Conservation (phyloP, 2,888 invertebrate genomes). For the Junonia oenone region DNA sequence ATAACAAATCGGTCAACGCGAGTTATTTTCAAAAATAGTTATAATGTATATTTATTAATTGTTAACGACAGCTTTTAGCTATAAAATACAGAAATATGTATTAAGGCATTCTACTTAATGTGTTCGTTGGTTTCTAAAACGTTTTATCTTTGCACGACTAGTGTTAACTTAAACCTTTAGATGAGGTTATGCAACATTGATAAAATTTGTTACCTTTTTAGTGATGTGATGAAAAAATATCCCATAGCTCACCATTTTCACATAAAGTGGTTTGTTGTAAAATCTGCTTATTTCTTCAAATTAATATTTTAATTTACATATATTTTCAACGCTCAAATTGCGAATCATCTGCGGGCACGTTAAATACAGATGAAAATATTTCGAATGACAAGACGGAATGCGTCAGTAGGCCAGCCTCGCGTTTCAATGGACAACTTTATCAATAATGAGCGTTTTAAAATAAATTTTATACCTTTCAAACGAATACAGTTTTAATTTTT, state of each 20-base stretch:
- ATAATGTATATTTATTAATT: conserved; percentile 7
- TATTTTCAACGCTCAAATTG: neutral
- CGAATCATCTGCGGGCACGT: no score
- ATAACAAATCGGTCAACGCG: conserved; percentile 10
- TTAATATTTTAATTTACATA: neutral
- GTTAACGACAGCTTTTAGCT: conserved; percentile 15
- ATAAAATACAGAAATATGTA: conserved; percentile 6
- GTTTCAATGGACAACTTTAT: no score
- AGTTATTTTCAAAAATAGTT: conserved; percentile 9
- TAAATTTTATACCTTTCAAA: neutral
- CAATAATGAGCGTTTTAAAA: neutral
- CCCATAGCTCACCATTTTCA: neutral
- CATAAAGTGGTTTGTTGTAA: neutral
- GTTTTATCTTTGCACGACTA: neutral
- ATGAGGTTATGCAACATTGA: neutral
- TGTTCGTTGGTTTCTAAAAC: conserved; percentile 6
- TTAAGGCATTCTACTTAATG: conserved; percentile 21
- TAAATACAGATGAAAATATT: no score
- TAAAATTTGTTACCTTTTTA: neutral
- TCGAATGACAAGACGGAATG: no score
- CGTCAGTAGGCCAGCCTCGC: no score
- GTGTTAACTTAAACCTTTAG: neutral
- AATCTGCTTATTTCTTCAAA: neutral
- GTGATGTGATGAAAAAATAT: neutral
- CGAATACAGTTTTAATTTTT: no score